A percentile compares a stretch with the other conserved stretches of the same genome.
Conservation (phyloP, 2,113 vertebrate species). For the Lathamus discolor region DNA sequence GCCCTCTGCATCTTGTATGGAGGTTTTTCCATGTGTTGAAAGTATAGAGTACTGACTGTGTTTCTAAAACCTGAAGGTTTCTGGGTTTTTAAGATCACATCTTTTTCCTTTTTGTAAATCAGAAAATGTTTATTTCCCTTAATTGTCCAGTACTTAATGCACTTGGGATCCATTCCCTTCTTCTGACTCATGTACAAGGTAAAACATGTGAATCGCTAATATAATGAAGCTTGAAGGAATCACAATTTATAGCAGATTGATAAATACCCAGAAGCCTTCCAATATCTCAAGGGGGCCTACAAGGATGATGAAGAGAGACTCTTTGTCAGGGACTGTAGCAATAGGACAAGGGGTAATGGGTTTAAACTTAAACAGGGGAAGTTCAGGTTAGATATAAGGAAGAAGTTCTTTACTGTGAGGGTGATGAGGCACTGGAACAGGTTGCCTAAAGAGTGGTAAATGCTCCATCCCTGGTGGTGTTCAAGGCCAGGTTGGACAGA, state of each 20-base stretch:
- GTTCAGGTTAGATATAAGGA: neutral
- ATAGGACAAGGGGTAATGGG: neutral
- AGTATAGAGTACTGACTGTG: neutral
- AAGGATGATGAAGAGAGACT: neutral
- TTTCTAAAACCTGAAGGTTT: neutral
- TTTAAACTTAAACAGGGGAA: neutral
- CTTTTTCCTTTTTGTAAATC: neutral
- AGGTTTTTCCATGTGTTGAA: neutral
- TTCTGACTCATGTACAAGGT: neutral
- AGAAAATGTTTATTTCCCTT: neutral
- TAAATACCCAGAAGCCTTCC: neutral
- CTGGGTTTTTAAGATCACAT: fast-evolving
- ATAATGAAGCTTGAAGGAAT: neutral
- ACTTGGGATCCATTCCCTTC: neutral
- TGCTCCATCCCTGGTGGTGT: neutral
- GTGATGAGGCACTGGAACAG: neutral
- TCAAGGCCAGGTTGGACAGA: neutral
- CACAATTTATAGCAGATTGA: neutral
- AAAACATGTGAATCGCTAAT: neutral
- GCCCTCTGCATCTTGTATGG: neutral
- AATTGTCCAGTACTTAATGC: neutral
- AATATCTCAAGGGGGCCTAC: neutral
- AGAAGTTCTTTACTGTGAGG: neutral
- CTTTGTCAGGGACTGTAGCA: neutral
- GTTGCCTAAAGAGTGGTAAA: neutral